Base-by-base conservation (phyloP, 1,140 invertebrate species). In the Bathynomus jamesi region DNA sequence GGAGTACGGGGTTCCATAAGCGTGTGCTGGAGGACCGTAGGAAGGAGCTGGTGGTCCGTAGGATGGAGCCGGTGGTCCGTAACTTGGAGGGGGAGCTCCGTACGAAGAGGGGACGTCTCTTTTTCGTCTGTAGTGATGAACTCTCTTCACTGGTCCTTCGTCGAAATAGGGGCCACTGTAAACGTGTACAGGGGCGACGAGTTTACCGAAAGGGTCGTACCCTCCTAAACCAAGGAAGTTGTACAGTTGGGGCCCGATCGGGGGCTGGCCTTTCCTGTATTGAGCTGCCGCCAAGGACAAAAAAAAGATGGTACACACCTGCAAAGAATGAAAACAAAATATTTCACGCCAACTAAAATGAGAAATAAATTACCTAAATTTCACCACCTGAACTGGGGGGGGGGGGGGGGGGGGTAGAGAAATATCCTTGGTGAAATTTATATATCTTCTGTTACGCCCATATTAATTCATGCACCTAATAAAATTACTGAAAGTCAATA, bases 151-250 rank as follows among this genome's bases (percentile, higher is more conserved):
- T 1, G 67, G 67, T 28, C 67, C 67, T 61, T 69, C 46, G 46
- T 69, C 67, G 28, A 28, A 69, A 29, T 69, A 28, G 0, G 28
- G 10, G 0, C 67, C 67, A 25, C 17, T 17, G 27, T 69, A 69
- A 3, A 28, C 32, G 27, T 69, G 67, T 28, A 69, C 27, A 24
- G 67, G 67, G 31, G 67, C 67, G 21, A 53, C 28, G 27, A 61
- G 32, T 28, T 30, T n/a, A 28, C 67, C 67, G 28, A 69, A 69
- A 25, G 67, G 67, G 25, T 69, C 67, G 11, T 69, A 69, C 11
- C 67, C 67, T 61, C 67, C 67, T 11, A 61, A 53, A 28, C 67
- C 67, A 5, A 69, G 46, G 46, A 69, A 69, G 28, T 69, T 69
- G 53, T 69, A 61, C 24, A 61, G 67, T 11, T 69, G 67, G 0